Evolutionary conservation across 2,113 vertebrate genomes (phyloP).

Genomic region (Caranx ignobilis): DNA sequence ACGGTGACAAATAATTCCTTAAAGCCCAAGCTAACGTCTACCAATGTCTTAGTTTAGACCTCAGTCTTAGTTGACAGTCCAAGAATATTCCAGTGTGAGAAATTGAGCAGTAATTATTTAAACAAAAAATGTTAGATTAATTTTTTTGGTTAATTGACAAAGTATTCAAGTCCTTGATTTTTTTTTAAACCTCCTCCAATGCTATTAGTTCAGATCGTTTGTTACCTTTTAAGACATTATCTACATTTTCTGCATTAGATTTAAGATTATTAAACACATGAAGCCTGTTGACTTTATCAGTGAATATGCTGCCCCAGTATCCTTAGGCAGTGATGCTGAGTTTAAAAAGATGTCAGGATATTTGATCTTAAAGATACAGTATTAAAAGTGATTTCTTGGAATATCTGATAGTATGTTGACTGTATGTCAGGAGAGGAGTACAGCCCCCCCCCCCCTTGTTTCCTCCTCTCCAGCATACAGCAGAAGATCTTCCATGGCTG

Average conservation of each 20-base stretch:
- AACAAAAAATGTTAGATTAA: background rate
- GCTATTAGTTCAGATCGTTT: background rate
- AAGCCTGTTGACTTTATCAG: background rate
- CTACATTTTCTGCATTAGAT: background rate
- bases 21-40: too few species aligned
- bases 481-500: conserved; percentile 53
- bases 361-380: conserved; percentile 13
- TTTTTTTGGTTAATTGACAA: background rate
- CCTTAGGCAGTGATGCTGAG: background rate
- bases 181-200: background rate
- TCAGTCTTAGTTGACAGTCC: too few species aligned
- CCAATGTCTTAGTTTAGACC: too few species aligned
- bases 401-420: background rate
- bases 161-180: background rate
- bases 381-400: conserved; percentile 5
- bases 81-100: background rate
- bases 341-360: conserved; percentile 7
- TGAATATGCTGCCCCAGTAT: background rate
- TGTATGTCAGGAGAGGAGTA: too few species aligned
- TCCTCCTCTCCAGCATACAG: conserved; percentile 31
- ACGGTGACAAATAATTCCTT: too few species aligned
- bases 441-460: background rate
- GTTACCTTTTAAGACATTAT: background rate
- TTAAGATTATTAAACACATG: background rate
- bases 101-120: background rate